These are phyloP conservation scores for Microcebus lehilahytsara DNA, from an alignment of 2,113 vertebrate species.

Conservation along the genomic window DNA sequence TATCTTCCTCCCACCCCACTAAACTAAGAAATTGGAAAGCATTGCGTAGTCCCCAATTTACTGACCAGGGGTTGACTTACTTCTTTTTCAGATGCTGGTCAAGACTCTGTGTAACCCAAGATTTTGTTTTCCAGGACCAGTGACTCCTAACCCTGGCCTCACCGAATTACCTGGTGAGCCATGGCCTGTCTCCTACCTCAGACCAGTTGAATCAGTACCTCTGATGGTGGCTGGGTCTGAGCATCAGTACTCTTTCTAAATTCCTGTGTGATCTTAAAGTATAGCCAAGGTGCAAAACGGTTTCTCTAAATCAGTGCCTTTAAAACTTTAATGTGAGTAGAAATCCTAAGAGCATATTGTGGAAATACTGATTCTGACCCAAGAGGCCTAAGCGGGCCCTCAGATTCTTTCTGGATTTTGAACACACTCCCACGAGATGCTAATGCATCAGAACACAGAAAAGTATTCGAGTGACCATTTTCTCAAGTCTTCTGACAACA, in stretches of 20 bases:
- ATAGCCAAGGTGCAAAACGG: neutral
- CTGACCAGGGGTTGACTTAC: neutral
- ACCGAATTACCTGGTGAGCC: neutral
- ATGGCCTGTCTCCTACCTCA: neutral
- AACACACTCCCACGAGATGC: neutral
- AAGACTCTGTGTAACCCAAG: neutral
- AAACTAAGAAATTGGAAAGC: neutral
- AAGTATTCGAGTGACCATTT: neutral
- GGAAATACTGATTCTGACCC: neutral
- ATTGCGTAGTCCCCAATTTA: neutral
- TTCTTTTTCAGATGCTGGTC: neutral
- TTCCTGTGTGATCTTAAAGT: neutral
- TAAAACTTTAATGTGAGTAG: neutral
- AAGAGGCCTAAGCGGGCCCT: neutral
- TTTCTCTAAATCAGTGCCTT: neutral
- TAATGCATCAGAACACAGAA: neutral
- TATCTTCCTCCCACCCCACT: neutral
- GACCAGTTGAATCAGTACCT: neutral
- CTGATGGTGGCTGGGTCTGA: neutral
- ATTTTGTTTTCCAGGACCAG: neutral
- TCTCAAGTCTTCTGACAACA: neutral
- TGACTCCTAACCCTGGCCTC: neutral
- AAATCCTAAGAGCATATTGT: neutral
- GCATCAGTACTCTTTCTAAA: neutral
- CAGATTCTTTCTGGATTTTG: neutral